phyloP scores from a whole-genome alignment of 2,797 vertebrate species.

The Protosalanx chinensis region DNA sequence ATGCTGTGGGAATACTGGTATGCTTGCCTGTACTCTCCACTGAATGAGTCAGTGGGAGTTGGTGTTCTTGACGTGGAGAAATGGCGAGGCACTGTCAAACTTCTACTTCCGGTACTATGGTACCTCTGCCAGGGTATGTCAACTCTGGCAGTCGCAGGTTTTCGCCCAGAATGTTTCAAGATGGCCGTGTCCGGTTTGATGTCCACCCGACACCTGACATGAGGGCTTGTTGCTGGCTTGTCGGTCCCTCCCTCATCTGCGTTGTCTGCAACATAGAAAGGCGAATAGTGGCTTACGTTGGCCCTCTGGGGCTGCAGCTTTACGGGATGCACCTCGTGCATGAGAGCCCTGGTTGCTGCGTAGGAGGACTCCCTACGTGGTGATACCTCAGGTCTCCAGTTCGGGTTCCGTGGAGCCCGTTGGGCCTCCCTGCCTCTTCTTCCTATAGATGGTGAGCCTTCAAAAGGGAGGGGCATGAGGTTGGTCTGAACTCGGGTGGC shows the following conservation, averaged over 20 bases:
- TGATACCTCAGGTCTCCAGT: constrained; percentile 75
- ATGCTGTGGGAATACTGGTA: constrained; percentile 77
- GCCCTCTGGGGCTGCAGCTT: constrained; percentile 90
- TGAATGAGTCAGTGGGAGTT: constrained; percentile 87
- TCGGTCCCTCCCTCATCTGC: constrained; percentile 62
- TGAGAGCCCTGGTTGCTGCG: constrained; percentile 72
- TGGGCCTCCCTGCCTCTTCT: constrained; percentile 81
- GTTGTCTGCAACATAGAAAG: constrained; percentile 78
- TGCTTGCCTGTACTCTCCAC: constrained; percentile 76
- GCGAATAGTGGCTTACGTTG: constrained; percentile 83
- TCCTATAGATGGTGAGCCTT: constrained; percentile 66
- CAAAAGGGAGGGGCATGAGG: constrained; percentile 77
- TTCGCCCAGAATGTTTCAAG: constrained; percentile 75
- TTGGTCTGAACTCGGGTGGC: constrained; percentile 81
- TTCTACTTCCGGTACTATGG: constrained; percentile 67
- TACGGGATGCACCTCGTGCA: constrained; percentile 90
- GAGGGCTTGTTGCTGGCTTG: constrained; percentile 82
- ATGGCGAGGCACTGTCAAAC: constrained; percentile 84
- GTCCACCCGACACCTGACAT: constrained; percentile 91
- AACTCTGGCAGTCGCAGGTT: constrained; percentile 58
- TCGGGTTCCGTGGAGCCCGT: constrained; percentile 71
- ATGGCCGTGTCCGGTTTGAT: constrained; percentile 88
- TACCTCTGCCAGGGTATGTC: constrained; percentile 77
- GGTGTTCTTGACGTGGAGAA: constrained; percentile 80
- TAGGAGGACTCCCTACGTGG: constrained; percentile 79